A percentile compares a stretch with the other conserved stretches of the same genome.
phyloP scores from a whole-genome alignment of 1,140 invertebrate species.

The Formica selysi region DNA sequence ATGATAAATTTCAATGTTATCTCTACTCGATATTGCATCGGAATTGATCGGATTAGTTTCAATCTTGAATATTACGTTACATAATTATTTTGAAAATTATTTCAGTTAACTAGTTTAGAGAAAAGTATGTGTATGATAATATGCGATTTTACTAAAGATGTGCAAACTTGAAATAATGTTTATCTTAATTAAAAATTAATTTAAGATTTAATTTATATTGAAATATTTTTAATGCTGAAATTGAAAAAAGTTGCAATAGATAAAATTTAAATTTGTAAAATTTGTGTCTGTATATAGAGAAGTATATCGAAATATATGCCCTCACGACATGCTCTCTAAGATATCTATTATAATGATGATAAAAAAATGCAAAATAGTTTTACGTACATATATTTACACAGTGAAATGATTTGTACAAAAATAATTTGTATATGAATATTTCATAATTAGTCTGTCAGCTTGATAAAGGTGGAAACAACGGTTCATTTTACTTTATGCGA shows the following conservation, averaged over 20 bases:
- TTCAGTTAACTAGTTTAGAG: slow-evolving; percentile 14
- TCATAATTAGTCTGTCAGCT: slow-evolving; percentile 11
- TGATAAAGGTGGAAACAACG: slow-evolving; percentile 12
- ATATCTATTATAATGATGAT: background rate
- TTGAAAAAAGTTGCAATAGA: background rate
- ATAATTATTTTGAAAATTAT: slow-evolving; percentile 52
- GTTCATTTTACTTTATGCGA: slow-evolving; percentile 19
- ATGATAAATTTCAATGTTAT: slow-evolving; percentile 12
- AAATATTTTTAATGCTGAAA: background rate
- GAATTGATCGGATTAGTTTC: slow-evolving; percentile 49
- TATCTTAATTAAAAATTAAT: slow-evolving; percentile 10
- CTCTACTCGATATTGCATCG: slow-evolving; percentile 27
- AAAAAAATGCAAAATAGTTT: background rate
- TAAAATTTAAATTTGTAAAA: background rate
- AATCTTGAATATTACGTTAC: slow-evolving; percentile 34
- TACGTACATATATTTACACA: too few species aligned
- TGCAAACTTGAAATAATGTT: background rate
- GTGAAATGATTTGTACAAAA: background rate
- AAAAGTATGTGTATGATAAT: background rate
- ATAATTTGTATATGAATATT: slow-evolving; percentile 9
- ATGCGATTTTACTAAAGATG: background rate
- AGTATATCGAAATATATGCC: background rate
- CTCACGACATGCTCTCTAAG: background rate
- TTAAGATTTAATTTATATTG: background rate
- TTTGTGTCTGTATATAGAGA: background rate